Base-by-base conservation (phyloP, 2,113 vertebrate species). In the Calidris pugnax region DNA sequence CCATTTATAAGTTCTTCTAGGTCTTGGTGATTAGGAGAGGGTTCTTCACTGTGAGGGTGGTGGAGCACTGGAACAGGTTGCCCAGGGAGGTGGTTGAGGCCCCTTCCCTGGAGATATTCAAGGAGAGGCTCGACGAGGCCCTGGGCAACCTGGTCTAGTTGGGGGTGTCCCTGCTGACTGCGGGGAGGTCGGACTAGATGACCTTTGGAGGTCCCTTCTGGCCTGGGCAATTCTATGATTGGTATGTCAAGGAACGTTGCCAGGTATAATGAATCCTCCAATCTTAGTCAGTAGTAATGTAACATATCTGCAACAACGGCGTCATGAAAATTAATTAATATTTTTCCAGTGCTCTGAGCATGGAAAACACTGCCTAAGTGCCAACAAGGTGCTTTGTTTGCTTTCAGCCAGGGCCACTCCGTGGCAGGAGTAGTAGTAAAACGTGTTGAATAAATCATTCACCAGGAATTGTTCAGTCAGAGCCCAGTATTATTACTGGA, bases 311-410 rank as follows among this genome's bases (percentile, higher is more conserved):
- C 55, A 92, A 78, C 23, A 89, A 35, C 20, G 43, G 50, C 7
- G 1, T 62, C 6, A 64, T 72, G 24, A 90, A 84, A 72, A 72
- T 60, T 77, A 74, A 72, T 81, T 74, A 45, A 68, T 73, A 56
- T 66, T 94, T 96, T 84, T 89, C 83, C 64, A 90, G 68, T 82
- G 41, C 45, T 85, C 28, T 92, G 48, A 92, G 86, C 50, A 73
- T 79, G 86, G 69, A 96, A 96, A 90, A 72, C 27, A 53, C 56
- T 53, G 27, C 27, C 5, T 41, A 82, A 85, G 30, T 75, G 33
- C 23, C 84, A 94, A 68, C 23, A 87, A 89, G 80, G 76, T 73
- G 45, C 57, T 90, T 92, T 80, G 24, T 76, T 94, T 90, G 47
- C 19, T 86, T 90, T 89, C 48, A 23, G 28, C 66, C 41, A 89